phyloP scores from a whole-genome alignment of 2,113 vertebrate species.

The Notothenia rossii region DNA sequence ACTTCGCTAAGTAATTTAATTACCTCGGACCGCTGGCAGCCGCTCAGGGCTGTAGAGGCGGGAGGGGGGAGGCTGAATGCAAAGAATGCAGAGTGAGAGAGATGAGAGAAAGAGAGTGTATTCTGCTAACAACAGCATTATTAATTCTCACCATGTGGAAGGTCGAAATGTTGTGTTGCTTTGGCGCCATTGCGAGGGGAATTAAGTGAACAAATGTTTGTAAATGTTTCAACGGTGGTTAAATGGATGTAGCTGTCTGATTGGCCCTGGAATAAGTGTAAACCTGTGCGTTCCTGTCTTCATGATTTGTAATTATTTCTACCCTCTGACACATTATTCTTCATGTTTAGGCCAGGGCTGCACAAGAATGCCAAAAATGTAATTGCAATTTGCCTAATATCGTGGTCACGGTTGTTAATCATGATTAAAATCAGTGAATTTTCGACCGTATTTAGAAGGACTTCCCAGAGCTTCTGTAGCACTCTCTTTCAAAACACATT shows the following conservation, averaged over 20 bases:
- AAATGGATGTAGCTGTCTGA: constrained; percentile 54
- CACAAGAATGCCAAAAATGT: constrained; percentile 50
- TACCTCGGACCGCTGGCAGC: constrained; percentile 82
- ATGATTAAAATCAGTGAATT: constrained; percentile 32
- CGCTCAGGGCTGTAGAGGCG: constrained; percentile 50
- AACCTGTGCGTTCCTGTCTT: constrained; percentile 44
- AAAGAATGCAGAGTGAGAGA: constrained; percentile 57
- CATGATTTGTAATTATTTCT: constrained; percentile 52
- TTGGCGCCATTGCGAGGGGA: constrained; percentile 8
- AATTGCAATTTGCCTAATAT: constrained; percentile 44
- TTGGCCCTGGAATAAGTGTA: constrained; percentile 45
- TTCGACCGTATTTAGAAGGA: not conserved
- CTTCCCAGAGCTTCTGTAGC: not conserved
- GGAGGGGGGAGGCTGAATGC: constrained; percentile 41
- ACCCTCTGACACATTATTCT: constrained; percentile 50
- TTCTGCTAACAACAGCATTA: constrained; percentile 40
- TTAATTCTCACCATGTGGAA: constrained; percentile 43
- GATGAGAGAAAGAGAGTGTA: constrained; percentile 45
- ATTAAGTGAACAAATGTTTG: constrained; percentile 6
- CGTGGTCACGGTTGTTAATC: constrained; percentile 44
- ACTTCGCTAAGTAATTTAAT: constrained; percentile 92
- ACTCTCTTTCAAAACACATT: not conserved
- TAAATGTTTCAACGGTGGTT: constrained; percentile 33
- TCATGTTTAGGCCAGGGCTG: constrained; percentile 45
- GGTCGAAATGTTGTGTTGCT: constrained; percentile 17